These are phyloP conservation scores for Ciona savignyi DNA, from an alignment of 23 tunicate genomes.

Conservation along the genomic window DNA sequence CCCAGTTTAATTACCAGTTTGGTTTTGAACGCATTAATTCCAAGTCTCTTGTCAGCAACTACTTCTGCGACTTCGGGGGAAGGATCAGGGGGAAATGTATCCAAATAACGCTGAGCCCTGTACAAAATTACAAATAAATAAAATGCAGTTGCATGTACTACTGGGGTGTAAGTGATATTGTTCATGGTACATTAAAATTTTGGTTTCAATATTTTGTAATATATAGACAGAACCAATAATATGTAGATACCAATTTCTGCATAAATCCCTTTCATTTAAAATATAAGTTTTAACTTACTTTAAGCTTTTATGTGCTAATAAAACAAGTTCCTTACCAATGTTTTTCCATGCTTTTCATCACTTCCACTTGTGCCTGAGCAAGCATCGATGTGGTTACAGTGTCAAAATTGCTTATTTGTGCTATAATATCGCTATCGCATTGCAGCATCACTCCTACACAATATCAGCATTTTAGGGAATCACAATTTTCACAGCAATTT, in stretches of 20 bases:
- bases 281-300: no score
- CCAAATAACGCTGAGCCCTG: constrained; percentile 53
- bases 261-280: no score
- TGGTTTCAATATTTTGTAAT: no score
- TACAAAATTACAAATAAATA: no score
- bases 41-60: neutral
- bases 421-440: constrained; percentile 55
- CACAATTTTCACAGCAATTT: neutral
- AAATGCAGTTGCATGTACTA: no score
- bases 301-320: no score
- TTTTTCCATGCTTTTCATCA: constrained; percentile 61
- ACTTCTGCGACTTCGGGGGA: constrained; percentile 9
- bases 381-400: constrained; percentile 78
- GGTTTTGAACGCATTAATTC: constrained; percentile 5
- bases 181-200: neutral
- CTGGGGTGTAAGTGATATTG: neutral
- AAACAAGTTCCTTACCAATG: constrained; percentile 42
- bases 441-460: constrained; percentile 58
- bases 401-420: constrained; percentile 37
- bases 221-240: no score
- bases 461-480: neutral
- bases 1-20: constrained; percentile 15
- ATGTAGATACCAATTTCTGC: no score
- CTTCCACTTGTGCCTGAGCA: constrained; percentile 35
- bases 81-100: constrained; percentile 35